A percentile compares a stretch with the other conserved stretches of the same genome.
Evolutionary conservation across 2,888 invertebrate genomes (phyloP).

Genomic region (Trachelus troglodyta): DNA sequence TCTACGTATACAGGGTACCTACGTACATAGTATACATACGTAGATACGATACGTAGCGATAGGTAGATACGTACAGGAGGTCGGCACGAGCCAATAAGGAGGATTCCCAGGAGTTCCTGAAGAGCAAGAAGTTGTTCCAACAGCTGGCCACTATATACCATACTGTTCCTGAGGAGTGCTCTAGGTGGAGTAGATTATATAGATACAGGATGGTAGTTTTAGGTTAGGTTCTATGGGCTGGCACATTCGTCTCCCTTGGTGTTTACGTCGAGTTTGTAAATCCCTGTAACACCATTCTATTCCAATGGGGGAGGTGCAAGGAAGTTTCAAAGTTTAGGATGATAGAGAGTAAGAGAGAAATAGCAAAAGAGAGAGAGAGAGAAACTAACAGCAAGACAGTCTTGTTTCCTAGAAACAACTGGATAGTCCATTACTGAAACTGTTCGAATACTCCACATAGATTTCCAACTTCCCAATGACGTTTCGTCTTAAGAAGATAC

Average conservation of each 20-base stretch:
- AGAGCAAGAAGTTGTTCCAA: constrained; percentile 1
- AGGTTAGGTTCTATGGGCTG: neutral
- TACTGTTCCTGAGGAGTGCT: neutral
- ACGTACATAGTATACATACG: neutral
- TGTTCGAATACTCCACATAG: neutral
- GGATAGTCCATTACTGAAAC: neutral
- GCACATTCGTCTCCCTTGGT: neutral
- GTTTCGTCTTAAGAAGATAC: constrained; percentile 33
- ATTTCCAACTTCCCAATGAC: constrained; percentile 18
- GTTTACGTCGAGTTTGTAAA: neutral
- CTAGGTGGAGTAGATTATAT: neutral
- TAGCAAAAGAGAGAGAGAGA: constrained; percentile 25
- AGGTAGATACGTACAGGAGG: neutral
- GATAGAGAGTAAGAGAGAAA: constrained; percentile 26
- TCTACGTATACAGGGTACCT: neutral
- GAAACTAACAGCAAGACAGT: constrained; percentile 18
- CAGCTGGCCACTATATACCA: neutral
- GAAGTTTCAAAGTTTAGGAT: neutral
- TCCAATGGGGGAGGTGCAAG: neutral
- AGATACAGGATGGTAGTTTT: neutral
- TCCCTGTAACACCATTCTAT: neutral
- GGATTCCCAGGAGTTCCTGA: neutral
- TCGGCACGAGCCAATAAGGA: neutral
- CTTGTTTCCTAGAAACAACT: neutral
- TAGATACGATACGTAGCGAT: neutral